Evolutionary conservation across 2,888 invertebrate genomes (phyloP), one percentile per base, ranked within the genome.

Genomic region (Caenorhabditis parvicauda): DNA sequence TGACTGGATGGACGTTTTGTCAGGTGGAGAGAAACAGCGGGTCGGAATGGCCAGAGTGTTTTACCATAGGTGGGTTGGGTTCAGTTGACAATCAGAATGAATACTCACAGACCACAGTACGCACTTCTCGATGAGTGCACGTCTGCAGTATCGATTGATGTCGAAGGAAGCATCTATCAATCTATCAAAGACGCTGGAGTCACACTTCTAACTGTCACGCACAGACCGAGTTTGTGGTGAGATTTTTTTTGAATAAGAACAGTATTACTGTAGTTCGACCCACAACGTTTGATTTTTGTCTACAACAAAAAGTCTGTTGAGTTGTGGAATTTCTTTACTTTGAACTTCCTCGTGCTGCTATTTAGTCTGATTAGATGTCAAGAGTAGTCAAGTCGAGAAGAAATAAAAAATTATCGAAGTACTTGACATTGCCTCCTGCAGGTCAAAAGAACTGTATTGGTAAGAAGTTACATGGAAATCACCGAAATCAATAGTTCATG

Each of bases 61-160:
- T 57, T 79, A 78, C 55, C 79, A 79, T 54, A 51, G 88, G 82
- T 74, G 28, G 50, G 58, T 38, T 25, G 7, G 41, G 24, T 17
- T 47, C n/a, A 9, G 22, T 21, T 22, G 5, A 45, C 32, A 47
- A 47, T 1, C 2, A 39, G 38, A n/a, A 25, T 1, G 0, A 28
- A 46, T 29, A 19, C 7, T 48, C 60, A 14, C 53, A 70, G 88
- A 81, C 98, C 98, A 0, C 94, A 95, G 84, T 98, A 96, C 85
- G 98, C 98, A 12, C 96, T 98, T 77, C 85, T 98, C 73, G 98
- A 98, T 81, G 98, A 98, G 83, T 98, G 98, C 82, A 98, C 98
- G 0, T 93, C 92, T 82, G 96, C 96, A 0, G 96, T 98, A 0
- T 94, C 93, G 46, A 92, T 96, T 0, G 98, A 98, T 82, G 96